Percentiles rank a stretch among this genome's conserved stretches.
These are phyloP conservation scores for Aurelia sp. DNA, from an alignment of 30 jellyfish, hydroid and myxozoan genomes.

Conservation along the genomic window DNA sequence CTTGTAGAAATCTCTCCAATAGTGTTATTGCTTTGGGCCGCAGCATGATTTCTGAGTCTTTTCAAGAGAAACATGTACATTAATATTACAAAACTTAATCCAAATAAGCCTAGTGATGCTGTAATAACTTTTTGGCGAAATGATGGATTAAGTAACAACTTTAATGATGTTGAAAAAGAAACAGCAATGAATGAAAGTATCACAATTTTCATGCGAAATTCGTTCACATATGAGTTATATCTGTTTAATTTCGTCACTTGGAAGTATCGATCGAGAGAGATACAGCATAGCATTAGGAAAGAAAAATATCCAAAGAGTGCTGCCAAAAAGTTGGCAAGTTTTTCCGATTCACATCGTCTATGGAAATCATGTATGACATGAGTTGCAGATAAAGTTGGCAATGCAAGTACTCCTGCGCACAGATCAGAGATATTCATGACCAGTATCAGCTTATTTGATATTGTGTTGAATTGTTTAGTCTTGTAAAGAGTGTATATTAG, in stretches of 20 bases:
- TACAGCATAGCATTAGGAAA: conserved; percentile 30
- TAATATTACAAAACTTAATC: neutral
- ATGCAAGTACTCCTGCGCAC: conserved; percentile 37
- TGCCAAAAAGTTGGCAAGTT: conserved; percentile 3
- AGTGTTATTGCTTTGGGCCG: neutral
- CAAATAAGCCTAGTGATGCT: neutral
- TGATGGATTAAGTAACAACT: neutral
- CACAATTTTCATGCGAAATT: conserved; percentile 36
- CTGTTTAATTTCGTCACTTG: conserved; percentile 43
- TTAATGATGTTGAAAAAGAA: conserved; percentile 1
- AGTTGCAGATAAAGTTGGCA: conserved; percentile 7
- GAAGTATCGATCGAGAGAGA: conserved; percentile 35
- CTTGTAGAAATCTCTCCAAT: neutral
- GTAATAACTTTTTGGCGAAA: conserved; percentile 6
- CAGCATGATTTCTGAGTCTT: neutral
- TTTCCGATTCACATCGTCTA: conserved; percentile 22
- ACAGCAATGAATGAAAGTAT: conserved; percentile 1
- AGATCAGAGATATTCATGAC: conserved; percentile 58
- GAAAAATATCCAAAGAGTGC: conserved; percentile 45
- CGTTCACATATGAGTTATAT: conserved; percentile 49
- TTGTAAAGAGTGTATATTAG: too few species aligned
- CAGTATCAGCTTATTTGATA: conserved; percentile 46
- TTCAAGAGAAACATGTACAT: neutral
- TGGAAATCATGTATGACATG: neutral
- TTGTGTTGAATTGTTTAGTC: too few species aligned